Evolutionary conservation across 2,797 vertebrate species (phyloP), one percentile per base, ranked within the genome.

Genomic region (Darevskia mixta): DNA sequence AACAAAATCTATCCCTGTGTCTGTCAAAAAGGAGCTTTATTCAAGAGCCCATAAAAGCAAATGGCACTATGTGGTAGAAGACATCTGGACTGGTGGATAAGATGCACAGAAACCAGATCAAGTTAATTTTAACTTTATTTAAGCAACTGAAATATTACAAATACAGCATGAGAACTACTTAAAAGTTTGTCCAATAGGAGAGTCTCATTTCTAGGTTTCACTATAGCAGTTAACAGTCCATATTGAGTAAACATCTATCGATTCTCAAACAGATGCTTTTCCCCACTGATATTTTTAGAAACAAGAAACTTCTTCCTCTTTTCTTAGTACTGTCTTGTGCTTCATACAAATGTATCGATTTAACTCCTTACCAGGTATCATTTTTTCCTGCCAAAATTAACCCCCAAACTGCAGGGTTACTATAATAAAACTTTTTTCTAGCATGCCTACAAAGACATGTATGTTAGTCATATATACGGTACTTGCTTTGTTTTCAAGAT

Each of bases 101-200:
- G 76, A 90, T 79, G 89, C 89, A 90, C 69, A 87, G 64, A 86
- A 85, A 92, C 82, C 66, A 71, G 38, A 83, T 78, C 73, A 88
- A 61, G 17, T 17, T 58, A 38, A 67, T 35, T 79, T 78, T 75
- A 41, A 10, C 71, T 29, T 87, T 84, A 82, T 76, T 88, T 84
- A 35, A 79, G 49, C 35, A 84, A 20, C 29, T 83, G 35, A 38
- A 72, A n/a, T 72, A 83, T 79, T 58, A 71, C 17, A 88, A 79
- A 61, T 71, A 25, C 11, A 41, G 8, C 29, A 72, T 49, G 20
- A 79, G 27, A 83, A 79, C 8, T 86, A 71, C 20, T 29, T 29
- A 71, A 78, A 79, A 9, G 45, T 72, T 25, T 87, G 38, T 78
- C 85, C 78, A 72, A 38, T 1, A 0, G 27, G 85, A 88, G 20